A percentile compares a stretch with the other conserved stretches of the same genome.
These are phyloP conservation scores for Perca fluviatilis DNA, from an alignment of 2,113 vertebrate genomes.

Conservation along the genomic window DNA sequence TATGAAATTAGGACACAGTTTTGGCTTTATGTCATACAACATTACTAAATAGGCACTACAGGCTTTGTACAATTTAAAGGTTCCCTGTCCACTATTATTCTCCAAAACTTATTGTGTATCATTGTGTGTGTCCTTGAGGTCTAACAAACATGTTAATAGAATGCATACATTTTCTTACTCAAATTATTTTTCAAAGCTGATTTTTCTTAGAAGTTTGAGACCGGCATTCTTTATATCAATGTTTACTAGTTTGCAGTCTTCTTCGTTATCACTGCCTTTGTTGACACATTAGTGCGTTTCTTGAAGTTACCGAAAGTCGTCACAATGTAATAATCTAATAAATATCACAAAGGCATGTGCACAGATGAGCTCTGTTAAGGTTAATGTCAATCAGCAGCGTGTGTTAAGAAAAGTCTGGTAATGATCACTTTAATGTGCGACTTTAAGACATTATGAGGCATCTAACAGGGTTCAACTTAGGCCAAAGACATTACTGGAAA, in stretches of 20 bases:
- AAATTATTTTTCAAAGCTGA: not conserved
- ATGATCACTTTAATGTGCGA: slow-evolving; percentile 21
- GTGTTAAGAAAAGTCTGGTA: slow-evolving; percentile 3
- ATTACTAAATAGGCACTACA: not conserved
- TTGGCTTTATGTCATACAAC: not conserved
- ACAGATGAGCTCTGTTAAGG: not conserved
- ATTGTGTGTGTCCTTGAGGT: not conserved
- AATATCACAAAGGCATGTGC: not conserved
- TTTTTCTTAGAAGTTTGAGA: not conserved
- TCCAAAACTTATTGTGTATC: not conserved
- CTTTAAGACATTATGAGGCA: slow-evolving; percentile 22
- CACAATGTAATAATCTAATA: not conserved
- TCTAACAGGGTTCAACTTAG: not conserved
- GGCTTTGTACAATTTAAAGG: not conserved
- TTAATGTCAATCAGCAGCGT: slow-evolving; percentile 1
- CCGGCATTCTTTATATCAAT: not conserved
- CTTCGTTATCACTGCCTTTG: not conserved
- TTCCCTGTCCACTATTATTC: too few relatives aligned
- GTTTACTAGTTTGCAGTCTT: not conserved
- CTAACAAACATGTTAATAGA: not conserved
- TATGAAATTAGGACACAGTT: not conserved
- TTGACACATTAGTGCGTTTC: not conserved
- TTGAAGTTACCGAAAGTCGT: not conserved
- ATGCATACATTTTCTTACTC: not conserved
- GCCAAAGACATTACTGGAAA: not conserved